Base-by-base conservation (phyloP, 2,797 vertebrate genomes). In the Lerista edwardsae region DNA sequence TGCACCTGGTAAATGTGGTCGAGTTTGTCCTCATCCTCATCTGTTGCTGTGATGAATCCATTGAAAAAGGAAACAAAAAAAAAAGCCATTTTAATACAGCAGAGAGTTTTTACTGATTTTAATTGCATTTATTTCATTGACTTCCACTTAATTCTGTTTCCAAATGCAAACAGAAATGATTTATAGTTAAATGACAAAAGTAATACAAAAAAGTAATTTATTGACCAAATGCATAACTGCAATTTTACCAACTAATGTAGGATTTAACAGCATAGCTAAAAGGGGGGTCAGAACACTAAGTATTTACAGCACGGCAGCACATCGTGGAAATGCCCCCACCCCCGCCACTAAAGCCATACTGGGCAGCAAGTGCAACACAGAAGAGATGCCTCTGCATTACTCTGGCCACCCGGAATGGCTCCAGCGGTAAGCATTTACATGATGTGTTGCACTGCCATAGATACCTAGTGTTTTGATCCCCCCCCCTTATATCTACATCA, bases 1-100 rank as follows among this genome's bases (percentile, higher is more conserved):
- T n/a, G n/a, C n/a, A n/a, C n/a, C n/a, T n/a, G 90, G 0, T 82
- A 85, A 59, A 94, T 17, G 0, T 17, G 1, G 25, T 64, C 85
- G 0, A 88, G 86, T 84, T 91, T 89, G 5, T 93, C 93, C n/a
- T 93, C 90, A 23, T 95, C 93, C 77, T 95, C 94, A 0, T 94
- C 93, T 7, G 87, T 93, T 83, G 90, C 79, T 93, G 75, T 31
- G 39, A 84, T 67, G 51, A 83, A 80, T 23, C 78, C 31, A 80
- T 15, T 1, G n/a, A 27, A 75, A 61, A 84, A 19, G 79, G 6
- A 77, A 29, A 76, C 82, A 0, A 75, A 39, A 83, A 0, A 78
- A 39, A 84, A 80, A 67, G 10, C 29, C n/a, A 72, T 84, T 51
- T 76, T 85, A 9, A 15, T 76, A 80, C 25, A 77, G 19, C 3